Conservation (phyloP, 1,140 invertebrate genomes). For the Leptinotarsa lineolata region DNA sequence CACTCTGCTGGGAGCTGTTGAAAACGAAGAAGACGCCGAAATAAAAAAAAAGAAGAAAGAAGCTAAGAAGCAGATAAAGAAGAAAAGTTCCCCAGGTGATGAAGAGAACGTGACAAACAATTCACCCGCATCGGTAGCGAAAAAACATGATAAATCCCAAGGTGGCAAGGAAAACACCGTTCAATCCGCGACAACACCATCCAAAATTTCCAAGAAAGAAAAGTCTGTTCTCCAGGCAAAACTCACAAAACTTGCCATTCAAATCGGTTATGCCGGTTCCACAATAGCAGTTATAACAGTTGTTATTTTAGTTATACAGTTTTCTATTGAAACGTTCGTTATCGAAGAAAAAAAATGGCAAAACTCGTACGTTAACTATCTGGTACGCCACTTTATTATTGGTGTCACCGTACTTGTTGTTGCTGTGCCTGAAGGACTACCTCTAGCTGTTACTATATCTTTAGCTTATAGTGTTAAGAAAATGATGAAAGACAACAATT, state of each 20-base stretch:
- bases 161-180: slow-evolving; percentile 66
- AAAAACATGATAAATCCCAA: slow-evolving; percentile 56
- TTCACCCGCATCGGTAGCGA: slow-evolving; percentile 64
- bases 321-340: slow-evolving; percentile 90
- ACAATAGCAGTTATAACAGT: slow-evolving; percentile 97
- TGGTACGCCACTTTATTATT: slow-evolving; percentile 97
- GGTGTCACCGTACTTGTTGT: slow-evolving; percentile 99
- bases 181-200: slow-evolving; percentile 47
- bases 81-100: slow-evolving; percentile 84
- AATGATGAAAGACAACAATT: slow-evolving; percentile 99
- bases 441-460: slow-evolving; percentile 95
- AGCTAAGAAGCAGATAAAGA: slow-evolving; percentile 89
- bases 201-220: slow-evolving; percentile 79
- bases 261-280: slow-evolving; percentile 99
- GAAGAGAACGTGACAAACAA: slow-evolving; percentile 71
- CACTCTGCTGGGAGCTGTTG: slow-evolving; percentile 93
- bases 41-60: slow-evolving; percentile 95
- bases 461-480: slow-evolving; percentile 99
- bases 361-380: slow-evolving; percentile 81
- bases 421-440: slow-evolving; percentile 97
- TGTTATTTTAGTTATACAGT: slow-evolving; percentile 92
- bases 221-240: slow-evolving; percentile 99
- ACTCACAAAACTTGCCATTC: slow-evolving; percentile 96
- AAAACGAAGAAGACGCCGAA: slow-evolving; percentile 88
- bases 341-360: slow-evolving; percentile 75